Percentiles rank a stretch among this genome's conserved stretches.
Evolutionary conservation across 2,888 invertebrate species (phyloP).

Genomic region (Cheilosia grossa): DNA sequence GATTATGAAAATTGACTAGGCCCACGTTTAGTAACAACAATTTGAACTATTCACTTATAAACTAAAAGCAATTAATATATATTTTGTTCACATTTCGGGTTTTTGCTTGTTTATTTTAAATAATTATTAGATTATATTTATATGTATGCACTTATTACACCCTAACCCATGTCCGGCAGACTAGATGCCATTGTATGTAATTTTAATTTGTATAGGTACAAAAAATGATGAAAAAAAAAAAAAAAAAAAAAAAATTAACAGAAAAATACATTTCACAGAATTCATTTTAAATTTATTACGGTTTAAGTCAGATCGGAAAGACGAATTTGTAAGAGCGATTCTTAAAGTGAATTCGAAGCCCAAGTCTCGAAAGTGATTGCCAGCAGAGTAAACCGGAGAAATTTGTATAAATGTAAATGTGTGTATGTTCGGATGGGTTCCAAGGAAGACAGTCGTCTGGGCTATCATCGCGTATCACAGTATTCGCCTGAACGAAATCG

Average conservation of each 20-base stretch:
- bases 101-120: background rate
- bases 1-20: conserved; percentile 61
- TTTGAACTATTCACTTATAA: conserved; percentile 51
- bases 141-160: conserved; percentile 8
- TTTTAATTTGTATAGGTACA: background rate
- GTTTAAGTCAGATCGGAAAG: background rate
- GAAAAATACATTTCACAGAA: too few relatives aligned
- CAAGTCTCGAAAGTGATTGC: too few relatives aligned
- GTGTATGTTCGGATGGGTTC: too few relatives aligned
- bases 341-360: background rate
- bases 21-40: conserved; percentile 43
- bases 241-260: background rate
- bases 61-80: conserved; percentile 31
- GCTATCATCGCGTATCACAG: too few relatives aligned
- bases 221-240: background rate
- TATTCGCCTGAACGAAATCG: too few relatives aligned
- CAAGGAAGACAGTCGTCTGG: too few relatives aligned
- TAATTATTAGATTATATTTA: background rate
- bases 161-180: conserved; percentile 1
- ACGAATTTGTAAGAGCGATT: background rate
- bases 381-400: too few relatives aligned
- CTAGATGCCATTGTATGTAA: background rate
- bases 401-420: too few relatives aligned
- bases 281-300: too few relatives aligned
- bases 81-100: background rate